Percentiles rank a stretch among this genome's conserved stretches.
Evolutionary conservation across 2,888 invertebrate species (phyloP).

Genomic region (Hypena proboscidalis): DNA sequence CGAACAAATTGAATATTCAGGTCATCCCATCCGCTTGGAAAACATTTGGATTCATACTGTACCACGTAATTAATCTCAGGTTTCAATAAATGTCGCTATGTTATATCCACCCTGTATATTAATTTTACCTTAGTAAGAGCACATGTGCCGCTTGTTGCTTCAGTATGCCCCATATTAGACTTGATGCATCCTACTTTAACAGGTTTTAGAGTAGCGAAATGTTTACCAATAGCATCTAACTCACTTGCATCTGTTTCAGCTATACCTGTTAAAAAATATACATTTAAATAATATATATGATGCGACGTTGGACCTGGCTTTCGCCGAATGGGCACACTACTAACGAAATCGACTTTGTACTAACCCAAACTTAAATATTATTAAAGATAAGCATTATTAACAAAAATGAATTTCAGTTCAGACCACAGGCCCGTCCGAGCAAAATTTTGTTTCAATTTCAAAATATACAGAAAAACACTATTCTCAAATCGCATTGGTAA

Average conservation of each 20-base stretch:
- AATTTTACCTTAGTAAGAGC: conserved; percentile 76
- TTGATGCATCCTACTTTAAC: conserved; percentile 75
- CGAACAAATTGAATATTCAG: no score
- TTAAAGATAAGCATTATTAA: not conserved
- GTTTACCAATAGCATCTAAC: conserved; percentile 82
- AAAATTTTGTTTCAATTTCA: no score
- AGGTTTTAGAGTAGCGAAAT: conserved; percentile 79
- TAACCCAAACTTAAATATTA: not conserved
- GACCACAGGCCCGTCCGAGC: no score
- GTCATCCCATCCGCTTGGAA: no score
- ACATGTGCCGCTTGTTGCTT: conserved; percentile 63
- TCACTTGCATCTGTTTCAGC: conserved; percentile 86
- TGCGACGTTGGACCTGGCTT: conserved; percentile 25
- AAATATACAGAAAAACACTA: no score
- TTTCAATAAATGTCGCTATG: no score
- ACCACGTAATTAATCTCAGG: no score
- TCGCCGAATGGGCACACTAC: conserved; percentile 8
- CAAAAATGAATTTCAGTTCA: no score
- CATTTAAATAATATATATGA: no score
- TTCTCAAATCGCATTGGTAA: no score
- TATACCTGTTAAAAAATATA: conserved; percentile 64
- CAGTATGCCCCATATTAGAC: conserved; percentile 59
- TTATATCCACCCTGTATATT: no score
- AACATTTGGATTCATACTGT: no score
- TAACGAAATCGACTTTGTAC: conserved; percentile 25